Percentiles rank a stretch among this genome's conserved stretches.
Evolutionary conservation across 2,797 vertebrate genomes (phyloP).

Genomic region (Limosa lapponica): DNA sequence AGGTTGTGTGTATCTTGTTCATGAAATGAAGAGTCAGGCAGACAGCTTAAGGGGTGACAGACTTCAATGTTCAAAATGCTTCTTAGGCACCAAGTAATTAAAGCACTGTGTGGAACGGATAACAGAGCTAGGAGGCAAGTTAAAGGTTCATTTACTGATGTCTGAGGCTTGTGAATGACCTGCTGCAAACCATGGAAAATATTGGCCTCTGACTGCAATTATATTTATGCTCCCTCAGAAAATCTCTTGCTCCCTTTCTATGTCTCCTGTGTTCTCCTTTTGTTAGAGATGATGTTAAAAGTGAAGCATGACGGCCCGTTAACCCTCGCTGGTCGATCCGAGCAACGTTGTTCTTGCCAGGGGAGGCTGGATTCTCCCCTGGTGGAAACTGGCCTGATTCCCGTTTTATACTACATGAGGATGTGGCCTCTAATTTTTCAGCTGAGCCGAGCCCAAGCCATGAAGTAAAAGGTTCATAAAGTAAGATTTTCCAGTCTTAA

Average conservation of each 20-base stretch:
- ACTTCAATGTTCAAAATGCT: slow-evolving; percentile 56
- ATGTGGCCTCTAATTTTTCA: slow-evolving; percentile 26
- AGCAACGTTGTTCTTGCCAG: not conserved
- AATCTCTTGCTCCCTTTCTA: not conserved
- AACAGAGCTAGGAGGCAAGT: slow-evolving; percentile 21
- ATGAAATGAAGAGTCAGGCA: slow-evolving; percentile 82
- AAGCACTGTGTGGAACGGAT: slow-evolving; percentile 22
- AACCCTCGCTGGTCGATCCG: not conserved
- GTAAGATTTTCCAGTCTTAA: slow-evolving; percentile 44
- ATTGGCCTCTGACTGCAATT: not conserved
- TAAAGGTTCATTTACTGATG: slow-evolving; percentile 26
- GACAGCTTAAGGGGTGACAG: slow-evolving; percentile 78
- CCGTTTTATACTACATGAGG: not conserved
- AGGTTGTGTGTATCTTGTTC: slow-evolving; percentile 83
- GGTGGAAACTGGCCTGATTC: not conserved
- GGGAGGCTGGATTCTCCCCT: not conserved
- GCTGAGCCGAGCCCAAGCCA: not conserved
- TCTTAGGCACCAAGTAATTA: slow-evolving; percentile 75
- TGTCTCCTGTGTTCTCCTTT: not conserved
- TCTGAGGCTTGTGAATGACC: slow-evolving; percentile 7
- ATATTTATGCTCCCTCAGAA: not conserved
- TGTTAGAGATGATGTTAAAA: not conserved
- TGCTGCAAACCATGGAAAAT: slow-evolving; percentile 22
- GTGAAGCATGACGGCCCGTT: not conserved
- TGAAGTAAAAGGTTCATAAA: slow-evolving; percentile 38